These are phyloP conservation scores for Leuctra nigra DNA, from an alignment of 2,888 invertebrate species.

Conservation along the genomic window DNA sequence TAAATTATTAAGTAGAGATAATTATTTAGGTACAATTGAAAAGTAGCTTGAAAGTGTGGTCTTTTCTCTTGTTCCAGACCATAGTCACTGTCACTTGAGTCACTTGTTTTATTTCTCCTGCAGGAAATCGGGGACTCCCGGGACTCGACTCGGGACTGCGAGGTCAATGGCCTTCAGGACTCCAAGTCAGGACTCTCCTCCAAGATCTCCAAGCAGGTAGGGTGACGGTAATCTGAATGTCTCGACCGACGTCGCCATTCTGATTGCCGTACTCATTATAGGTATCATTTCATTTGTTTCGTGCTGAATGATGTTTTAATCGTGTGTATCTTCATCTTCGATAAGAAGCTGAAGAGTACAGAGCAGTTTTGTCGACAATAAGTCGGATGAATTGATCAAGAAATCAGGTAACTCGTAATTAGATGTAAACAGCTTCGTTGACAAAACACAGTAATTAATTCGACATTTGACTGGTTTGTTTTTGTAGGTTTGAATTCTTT, in stretches of 20 bases:
- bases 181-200: constrained; percentile 23
- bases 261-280: background rate
- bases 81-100: too few relatives aligned
- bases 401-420: background rate
- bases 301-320: too few relatives aligned
- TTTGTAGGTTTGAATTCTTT: too few relatives aligned
- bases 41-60: background rate
- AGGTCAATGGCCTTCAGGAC: constrained; percentile 21
- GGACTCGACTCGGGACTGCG: constrained; percentile 31
- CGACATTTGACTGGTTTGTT: background rate
- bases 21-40: too few relatives aligned
- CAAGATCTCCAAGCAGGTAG: constrained; percentile 31
- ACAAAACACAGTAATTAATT: background rate
- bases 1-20: too few relatives aligned
- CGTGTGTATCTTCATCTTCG: background rate
- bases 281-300: too few relatives aligned
- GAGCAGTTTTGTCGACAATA: background rate
- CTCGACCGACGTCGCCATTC: constrained; percentile 1
- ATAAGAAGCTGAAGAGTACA: background rate
- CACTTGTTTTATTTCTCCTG: constrained; percentile 4
- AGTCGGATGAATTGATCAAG: background rate
- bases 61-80: background rate
- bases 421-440: background rate
- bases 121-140: constrained; percentile 37
- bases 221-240: constrained; percentile 7